phyloP scores from a whole-genome alignment of 23 tunicate species.

The Oikopleura vanhoeffeni region DNA sequence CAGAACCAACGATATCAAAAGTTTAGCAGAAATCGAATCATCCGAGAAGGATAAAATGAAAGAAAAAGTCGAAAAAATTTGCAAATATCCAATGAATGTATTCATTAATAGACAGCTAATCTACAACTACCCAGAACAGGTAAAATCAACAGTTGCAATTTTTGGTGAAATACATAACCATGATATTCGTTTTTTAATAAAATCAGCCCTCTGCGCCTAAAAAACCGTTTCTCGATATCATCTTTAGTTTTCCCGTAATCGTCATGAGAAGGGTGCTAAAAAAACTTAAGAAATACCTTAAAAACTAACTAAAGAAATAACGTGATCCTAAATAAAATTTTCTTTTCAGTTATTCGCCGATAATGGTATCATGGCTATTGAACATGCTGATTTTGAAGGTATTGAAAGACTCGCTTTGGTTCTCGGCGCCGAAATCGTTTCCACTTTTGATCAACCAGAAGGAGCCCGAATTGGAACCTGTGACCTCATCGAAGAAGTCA shows the following conservation, averaged over 20 bases:
- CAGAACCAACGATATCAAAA: conserved; percentile 65
- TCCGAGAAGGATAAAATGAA: conserved; percentile 95
- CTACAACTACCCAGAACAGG: conserved; percentile 98
- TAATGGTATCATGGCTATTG: conserved; percentile 91
- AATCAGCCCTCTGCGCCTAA: too few relatives aligned
- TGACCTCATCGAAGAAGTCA: conserved; percentile 88
- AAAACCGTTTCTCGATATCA: too few relatives aligned
- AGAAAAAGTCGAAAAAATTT: conserved; percentile 82
- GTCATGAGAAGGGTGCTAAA: too few relatives aligned
- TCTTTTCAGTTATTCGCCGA: conserved; percentile 48
- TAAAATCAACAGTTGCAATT: too few relatives aligned
- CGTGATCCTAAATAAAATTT: neutral
- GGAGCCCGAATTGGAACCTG: conserved; percentile 61
- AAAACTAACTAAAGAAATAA: too few relatives aligned
- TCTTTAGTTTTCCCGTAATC: too few relatives aligned
- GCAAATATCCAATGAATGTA: conserved; percentile 57
- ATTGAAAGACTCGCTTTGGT: conserved; percentile 91
- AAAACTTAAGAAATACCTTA: too few relatives aligned
- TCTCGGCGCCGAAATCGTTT: conserved; percentile 93
- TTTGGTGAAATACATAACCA: too few relatives aligned
- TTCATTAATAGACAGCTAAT: conserved; percentile 96
- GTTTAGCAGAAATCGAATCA: conserved; percentile 77
- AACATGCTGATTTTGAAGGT: conserved; percentile 98
- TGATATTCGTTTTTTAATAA: too few relatives aligned
- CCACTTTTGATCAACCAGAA: conserved; percentile 90